Conservation (phyloP, 2,113 vertebrate genomes). For the Poeciliopsis occidentalis region DNA sequence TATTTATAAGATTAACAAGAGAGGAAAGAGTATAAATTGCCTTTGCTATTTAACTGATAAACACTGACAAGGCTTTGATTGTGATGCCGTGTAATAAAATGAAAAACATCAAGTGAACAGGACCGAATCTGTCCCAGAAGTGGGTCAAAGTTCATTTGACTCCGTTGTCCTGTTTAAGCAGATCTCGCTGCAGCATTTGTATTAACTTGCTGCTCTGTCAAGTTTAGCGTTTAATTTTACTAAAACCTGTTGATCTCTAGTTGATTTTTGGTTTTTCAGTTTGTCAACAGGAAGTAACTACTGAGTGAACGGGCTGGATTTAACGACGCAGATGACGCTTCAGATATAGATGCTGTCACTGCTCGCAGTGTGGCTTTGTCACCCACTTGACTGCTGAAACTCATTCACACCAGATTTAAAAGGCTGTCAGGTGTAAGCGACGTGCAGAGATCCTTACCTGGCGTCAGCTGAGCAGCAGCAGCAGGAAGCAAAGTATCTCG, state of each 20-base stretch:
- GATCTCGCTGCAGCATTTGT: background rate
- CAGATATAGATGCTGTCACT: background rate
- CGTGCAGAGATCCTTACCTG: background rate
- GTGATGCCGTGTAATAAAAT: background rate
- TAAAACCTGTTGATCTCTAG: background rate
- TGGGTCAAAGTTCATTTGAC: slow-evolving; percentile 54
- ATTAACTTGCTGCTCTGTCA: background rate
- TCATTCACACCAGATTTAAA: rapidly evolving
- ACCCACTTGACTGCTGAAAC: background rate
- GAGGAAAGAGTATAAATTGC: background rate
- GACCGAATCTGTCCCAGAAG: background rate
- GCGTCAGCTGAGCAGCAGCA: background rate
- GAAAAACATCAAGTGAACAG: background rate
- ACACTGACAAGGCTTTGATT: background rate
- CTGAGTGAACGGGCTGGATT: background rate
- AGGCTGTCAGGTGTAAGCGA: background rate
- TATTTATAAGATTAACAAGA: background rate
- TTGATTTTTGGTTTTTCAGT: background rate
- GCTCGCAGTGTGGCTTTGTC: background rate
- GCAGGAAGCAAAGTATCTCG: background rate
- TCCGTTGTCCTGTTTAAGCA: background rate
- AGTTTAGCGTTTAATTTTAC: background rate
- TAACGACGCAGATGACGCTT: background rate
- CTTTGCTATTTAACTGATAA: background rate
- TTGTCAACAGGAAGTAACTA: background rate